Evolutionary conservation across 2,888 invertebrate genomes (phyloP).

Genomic region (Plemyria rubiginata): DNA sequence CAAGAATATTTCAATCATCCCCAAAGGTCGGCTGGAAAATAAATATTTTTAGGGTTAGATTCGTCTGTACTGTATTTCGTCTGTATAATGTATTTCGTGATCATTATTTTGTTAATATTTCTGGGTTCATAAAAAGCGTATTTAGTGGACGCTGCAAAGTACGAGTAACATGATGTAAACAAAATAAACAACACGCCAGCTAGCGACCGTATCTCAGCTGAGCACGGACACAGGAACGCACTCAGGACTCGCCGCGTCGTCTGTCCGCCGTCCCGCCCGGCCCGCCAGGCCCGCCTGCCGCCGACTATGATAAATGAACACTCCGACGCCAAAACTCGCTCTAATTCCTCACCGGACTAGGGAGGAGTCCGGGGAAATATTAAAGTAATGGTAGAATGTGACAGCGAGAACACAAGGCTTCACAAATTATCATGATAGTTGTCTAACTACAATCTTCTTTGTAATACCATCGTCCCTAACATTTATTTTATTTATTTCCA

Average conservation of each 20-base stretch:
- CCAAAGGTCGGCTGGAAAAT: no score
- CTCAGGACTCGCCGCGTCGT: conserved; percentile 64
- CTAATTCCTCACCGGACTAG: conserved; percentile 62
- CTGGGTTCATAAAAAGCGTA: conserved; percentile 28
- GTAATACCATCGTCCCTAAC: no score
- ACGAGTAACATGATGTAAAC: conserved; percentile 58
- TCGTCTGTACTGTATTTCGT: no score
- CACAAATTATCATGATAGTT: conserved; percentile 44
- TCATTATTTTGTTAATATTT: no score
- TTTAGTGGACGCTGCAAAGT: conserved; percentile 52
- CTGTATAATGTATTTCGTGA: no score
- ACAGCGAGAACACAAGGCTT: conserved; percentile 58
- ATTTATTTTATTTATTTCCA: no score
- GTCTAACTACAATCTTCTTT: not conserved
- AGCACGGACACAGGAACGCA: conserved; percentile 73
- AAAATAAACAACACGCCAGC: conserved; percentile 63
- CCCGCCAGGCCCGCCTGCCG: conserved; percentile 44
- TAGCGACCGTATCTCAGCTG: conserved; percentile 46
- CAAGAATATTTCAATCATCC: no score
- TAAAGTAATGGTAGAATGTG: conserved; percentile 72
- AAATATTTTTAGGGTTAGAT: no score
- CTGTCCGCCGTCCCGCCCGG: conserved; percentile 4
- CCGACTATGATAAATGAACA: conserved; percentile 78
- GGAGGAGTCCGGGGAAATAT: conserved; percentile 61
- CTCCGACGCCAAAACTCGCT: conserved; percentile 52